Evolutionary conservation across 1,140 invertebrate species (phyloP), one percentile per base, ranked within the genome.

Genomic region (Pachyrhynchus sulphureomaculatus): DNA sequence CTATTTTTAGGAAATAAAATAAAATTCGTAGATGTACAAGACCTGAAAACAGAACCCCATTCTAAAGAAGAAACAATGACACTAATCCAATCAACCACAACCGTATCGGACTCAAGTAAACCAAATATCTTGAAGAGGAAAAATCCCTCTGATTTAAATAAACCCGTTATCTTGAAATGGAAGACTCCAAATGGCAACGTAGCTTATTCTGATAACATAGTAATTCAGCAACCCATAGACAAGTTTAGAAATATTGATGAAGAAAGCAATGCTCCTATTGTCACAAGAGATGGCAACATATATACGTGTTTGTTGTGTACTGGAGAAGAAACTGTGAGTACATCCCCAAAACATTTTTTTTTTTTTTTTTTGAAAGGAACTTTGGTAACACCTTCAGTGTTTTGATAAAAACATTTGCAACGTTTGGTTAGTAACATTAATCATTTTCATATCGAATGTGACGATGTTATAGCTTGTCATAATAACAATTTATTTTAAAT

Each of bases 261-360:
- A 5, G 54, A 57, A 26, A 32, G 29, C 21, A 26, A 39, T 20
- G 53, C 23, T 39, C 58, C 66, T 29, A 53, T 48, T 36, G 59
- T 75, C 65, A 49, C 29, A 32, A 54, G 78, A 57, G 79, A 82
- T 24, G 54, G 56, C 20, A 64, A 66, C 2, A 60, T 75, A 10
- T 88, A 84, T 59, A 81, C 78, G 12, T 88, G 87, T 72, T 68
- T 84, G 4, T 67, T 88, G 45, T 88, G 86, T 41, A 75, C 76
- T 8, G 76, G 80, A 2, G 76, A 81, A 1, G 64, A 67, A 24
- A 76, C 74, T 62, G 72, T 78, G 12, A 20, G 53, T 48, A 26
- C 17, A 33, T 33, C 6, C 13, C 12, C 5, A 10, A 2, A 21
- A 15, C 20, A 13, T 3, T 1, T 33, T 17, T 1, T 12, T 36